A percentile compares a stretch with the other conserved stretches of the same genome.
These are phyloP conservation scores for Thinocorus orbignyianus DNA, from an alignment of 2,113 vertebrate species.

Conservation along the genomic window DNA sequence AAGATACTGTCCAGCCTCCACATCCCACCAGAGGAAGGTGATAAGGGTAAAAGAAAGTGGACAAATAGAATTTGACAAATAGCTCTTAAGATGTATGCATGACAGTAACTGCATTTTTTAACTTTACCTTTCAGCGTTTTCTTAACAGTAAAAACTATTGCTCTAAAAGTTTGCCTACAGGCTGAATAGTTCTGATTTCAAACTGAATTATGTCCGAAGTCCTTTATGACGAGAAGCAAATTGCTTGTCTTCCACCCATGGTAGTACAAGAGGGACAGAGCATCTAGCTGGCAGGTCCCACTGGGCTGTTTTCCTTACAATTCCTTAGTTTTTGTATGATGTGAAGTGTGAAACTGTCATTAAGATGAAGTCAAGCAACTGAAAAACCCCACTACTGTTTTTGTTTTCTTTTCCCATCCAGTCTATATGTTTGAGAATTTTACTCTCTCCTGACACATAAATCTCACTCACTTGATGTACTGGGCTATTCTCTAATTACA, in stretches of 20 bases:
- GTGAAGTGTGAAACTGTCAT: not conserved
- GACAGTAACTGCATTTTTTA: not conserved
- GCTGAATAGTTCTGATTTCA: not conserved
- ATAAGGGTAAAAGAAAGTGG: constrained; percentile 41
- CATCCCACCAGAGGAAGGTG: constrained; percentile 39
- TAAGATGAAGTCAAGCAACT: not conserved
- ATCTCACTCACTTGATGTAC: not conserved
- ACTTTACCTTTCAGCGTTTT: not conserved
- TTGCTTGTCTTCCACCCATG: not conserved
- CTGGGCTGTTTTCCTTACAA: not conserved
- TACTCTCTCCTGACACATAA: not conserved
- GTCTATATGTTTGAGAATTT: not conserved
- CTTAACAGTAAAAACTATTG: not conserved
- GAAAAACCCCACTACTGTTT: not conserved
- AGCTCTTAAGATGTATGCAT: not conserved
- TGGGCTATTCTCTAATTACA: not conserved
- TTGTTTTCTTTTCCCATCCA: not conserved
- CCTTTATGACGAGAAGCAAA: not conserved
- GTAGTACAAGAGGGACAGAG: not conserved
- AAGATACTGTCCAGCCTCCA: constrained; percentile 40
- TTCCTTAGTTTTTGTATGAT: not conserved
- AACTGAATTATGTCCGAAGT: not conserved
- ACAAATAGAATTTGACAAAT: not conserved
- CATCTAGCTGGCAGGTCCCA: not conserved
- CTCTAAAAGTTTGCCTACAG: not conserved